A percentile compares a stretch with the other conserved stretches of the same genome.
Evolutionary conservation across 1,140 invertebrate species (phyloP).

Genomic region (Chionoecetes opilio): DNA sequence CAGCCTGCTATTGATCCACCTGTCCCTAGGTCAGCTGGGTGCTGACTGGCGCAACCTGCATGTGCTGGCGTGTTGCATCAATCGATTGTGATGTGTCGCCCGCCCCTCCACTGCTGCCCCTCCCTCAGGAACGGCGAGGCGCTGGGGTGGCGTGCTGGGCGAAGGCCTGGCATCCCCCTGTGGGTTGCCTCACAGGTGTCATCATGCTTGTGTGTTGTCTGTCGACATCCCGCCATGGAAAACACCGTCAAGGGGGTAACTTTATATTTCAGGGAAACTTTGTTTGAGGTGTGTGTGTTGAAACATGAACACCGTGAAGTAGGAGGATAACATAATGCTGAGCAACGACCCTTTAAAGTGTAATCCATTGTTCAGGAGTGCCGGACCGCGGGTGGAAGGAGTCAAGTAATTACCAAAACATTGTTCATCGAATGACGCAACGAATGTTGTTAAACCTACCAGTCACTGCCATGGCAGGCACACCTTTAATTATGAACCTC

Average conservation of each 20-base stretch:
- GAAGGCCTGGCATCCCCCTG: no score
- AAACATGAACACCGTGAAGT: not conserved
- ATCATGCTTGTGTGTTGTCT: not conserved
- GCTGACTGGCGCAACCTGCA: constrained; percentile 33
- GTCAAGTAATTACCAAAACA: constrained; percentile 10
- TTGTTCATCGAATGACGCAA: not conserved
- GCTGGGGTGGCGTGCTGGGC: no score
- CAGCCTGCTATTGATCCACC: constrained; percentile 53
- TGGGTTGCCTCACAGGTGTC: no score
- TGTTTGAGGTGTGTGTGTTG: not conserved
- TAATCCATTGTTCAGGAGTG: not conserved
- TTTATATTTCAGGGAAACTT: not conserved
- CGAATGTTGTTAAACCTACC: not conserved
- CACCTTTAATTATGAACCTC: not conserved
- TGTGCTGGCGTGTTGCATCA: constrained; percentile 54
- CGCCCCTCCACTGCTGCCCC: not conserved
- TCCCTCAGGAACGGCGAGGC: no score
- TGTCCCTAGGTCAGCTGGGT: constrained; percentile 41
- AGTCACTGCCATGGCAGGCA: not conserved
- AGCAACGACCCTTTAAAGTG: not conserved
- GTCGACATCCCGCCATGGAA: not conserved
- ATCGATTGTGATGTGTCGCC: not conserved
- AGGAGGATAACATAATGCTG: not conserved
- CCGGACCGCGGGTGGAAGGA: not conserved
- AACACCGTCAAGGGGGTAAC: not conserved